Evolutionary conservation across 2,888 invertebrate species (phyloP), one percentile per base, ranked within the genome.

Genomic region (Notodromas monacha): DNA sequence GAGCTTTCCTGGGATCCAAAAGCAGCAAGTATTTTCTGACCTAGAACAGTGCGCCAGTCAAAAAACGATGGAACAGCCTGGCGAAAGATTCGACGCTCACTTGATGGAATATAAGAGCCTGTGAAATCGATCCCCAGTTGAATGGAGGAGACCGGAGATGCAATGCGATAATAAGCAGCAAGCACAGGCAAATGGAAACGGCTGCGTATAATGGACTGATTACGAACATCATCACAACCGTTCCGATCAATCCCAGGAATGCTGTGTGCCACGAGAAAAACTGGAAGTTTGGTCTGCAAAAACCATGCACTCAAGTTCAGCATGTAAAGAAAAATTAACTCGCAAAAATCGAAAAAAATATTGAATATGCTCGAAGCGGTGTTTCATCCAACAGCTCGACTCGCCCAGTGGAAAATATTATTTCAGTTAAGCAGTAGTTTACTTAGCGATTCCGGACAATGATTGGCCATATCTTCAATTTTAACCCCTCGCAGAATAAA

Each of bases 101-200:
- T 62, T 89, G 86, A 47, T 96, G 92, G 51, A 96, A 96, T 47
- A 96, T 89, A 13, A 96, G 58, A n/a, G 96, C 89, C 55, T 96
- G 96, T 12, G 84, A 81, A 40, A 96, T 81, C 31, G 81, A 84
- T 16, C 96, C 96, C 89, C 96, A 96, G 38, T 61, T 60, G 11
- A 73, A 68, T 15, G 73, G 68, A 1, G 86, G 76, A 0, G 81
- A 76, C 14, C 55, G 35, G 15, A 32, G 26, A 51, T 96, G 92
- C 35, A 96, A 56, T 15, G 70, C 64, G 37, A 84, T 65, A 34
- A 92, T 68, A 31, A 92, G 54, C 35, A 74, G 53, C 40, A 79
- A 55, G 44, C 81, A 72, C 13, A 77, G 54, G 31, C 81, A 65
- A 36, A 89, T 67, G 38, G 79, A 76, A 35, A 73, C 65, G 4